A percentile compares a stretch with the other conserved stretches of the same genome.
Evolutionary conservation across 2,113 vertebrate species (phyloP).

Genomic region (Ifrita kowaldi): DNA sequence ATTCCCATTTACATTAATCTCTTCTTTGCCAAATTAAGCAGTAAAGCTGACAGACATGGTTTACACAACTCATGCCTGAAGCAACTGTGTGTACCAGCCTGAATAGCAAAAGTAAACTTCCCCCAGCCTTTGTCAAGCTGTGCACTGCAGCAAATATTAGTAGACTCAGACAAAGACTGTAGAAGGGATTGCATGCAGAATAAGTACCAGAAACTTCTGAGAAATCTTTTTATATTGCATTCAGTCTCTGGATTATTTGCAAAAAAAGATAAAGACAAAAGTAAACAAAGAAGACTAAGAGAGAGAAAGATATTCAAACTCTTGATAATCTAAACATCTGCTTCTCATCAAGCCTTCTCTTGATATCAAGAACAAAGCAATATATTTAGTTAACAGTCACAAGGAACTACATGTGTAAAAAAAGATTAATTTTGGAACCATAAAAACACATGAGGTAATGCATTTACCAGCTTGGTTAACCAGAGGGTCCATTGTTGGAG

Average conservation of each 20-base stretch:
- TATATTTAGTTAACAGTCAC: neutral
- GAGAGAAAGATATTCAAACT: constrained; percentile 45
- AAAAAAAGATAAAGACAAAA: constrained; percentile 60
- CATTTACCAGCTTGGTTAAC: constrained; percentile 89
- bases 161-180: constrained; percentile 10
- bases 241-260: constrained; percentile 31
- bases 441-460: neutral
- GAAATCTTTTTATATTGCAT: constrained; percentile 31
- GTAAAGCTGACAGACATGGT: constrained; percentile 26
- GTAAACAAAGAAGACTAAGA: constrained; percentile 28
- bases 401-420: neutral
- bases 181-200: constrained; percentile 10
- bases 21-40: constrained; percentile 35
- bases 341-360: constrained; percentile 42
- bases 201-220: constrained; percentile 58
- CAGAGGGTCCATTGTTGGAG: constrained; percentile 88
- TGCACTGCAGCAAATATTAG: constrained; percentile 37
- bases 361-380: constrained; percentile 19
- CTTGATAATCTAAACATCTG: constrained; percentile 64
- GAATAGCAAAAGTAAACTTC: constrained; percentile 23
- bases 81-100: neutral
- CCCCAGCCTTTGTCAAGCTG: neutral
- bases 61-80: constrained; percentile 36
- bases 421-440: neutral
- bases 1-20: constrained; percentile 26